A percentile compares a stretch with the other conserved stretches of the same genome.
Evolutionary conservation across 2,113 vertebrate species (phyloP).

Genomic region (Bungarus multicinctus): DNA sequence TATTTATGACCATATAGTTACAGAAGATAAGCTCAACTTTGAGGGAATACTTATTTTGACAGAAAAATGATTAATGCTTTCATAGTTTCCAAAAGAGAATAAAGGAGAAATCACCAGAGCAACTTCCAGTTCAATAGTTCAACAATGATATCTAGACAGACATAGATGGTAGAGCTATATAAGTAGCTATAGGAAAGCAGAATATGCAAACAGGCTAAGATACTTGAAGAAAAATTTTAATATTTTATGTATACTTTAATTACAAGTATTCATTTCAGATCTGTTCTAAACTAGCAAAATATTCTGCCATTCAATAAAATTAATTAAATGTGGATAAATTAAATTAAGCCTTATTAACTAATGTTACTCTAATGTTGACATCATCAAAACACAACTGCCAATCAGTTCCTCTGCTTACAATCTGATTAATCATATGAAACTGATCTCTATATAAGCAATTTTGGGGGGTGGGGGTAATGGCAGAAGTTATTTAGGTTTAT

Average conservation of each 20-base stretch:
- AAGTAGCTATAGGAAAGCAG: neutral
- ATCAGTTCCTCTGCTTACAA: neutral
- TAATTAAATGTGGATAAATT: neutral
- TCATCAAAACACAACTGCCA: neutral
- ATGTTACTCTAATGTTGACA: neutral
- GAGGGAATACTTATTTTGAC: neutral
- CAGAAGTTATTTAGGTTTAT: neutral
- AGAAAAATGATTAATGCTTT: neutral
- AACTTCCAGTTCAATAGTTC: neutral
- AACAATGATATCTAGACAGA: neutral
- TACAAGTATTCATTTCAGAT: neutral
- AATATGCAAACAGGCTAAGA: neutral
- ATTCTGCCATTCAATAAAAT: neutral
- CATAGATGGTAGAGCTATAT: neutral
- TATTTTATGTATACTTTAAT: neutral
- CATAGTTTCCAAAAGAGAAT: neutral
- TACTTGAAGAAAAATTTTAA: neutral
- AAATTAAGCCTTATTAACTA: neutral
- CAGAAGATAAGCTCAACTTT: neutral
- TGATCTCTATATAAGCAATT: neutral
- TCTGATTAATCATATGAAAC: neutral
- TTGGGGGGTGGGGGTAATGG: neutral
- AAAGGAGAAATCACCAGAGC: neutral
- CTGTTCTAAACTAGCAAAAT: neutral
- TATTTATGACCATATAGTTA: neutral